Percentiles rank a stretch among this genome's conserved stretches.
These are phyloP conservation scores for Pongo pygmaeus DNA, from an alignment of 2,113 vertebrate species.

Conservation along the genomic window DNA sequence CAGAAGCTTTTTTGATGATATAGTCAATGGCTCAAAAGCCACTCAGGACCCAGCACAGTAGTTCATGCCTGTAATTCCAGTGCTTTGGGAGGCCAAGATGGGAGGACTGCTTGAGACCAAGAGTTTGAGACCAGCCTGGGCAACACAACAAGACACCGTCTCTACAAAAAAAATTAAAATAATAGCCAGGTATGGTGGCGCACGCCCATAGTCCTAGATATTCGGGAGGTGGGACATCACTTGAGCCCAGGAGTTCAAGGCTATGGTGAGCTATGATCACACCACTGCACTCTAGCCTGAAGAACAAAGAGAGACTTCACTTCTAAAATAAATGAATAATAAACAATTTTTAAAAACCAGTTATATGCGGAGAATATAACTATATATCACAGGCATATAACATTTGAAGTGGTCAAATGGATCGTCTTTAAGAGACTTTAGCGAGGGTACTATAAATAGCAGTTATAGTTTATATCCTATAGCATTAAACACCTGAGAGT, in stretches of 20 bases:
- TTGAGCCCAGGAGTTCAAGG: neutral
- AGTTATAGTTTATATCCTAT: neutral
- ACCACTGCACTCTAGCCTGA: neutral
- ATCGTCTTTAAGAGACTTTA: neutral
- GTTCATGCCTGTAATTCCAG: neutral
- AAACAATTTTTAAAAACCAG: neutral
- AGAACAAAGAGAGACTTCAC: neutral
- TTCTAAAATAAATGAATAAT: neutral
- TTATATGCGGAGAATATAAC: slow-evolving; percentile 23
- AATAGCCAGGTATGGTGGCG: neutral
- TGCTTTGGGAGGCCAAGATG: neutral
- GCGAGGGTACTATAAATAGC: neutral
- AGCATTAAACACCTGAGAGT: neutral
- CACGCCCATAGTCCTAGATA: neutral
- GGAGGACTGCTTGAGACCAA: neutral
- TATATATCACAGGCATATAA: neutral
- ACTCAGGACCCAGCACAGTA: neutral
- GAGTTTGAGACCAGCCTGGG: neutral
- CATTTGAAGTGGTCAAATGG: slow-evolving; percentile 6
- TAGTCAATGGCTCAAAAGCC: slow-evolving; percentile 1
- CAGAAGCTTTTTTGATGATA: slow-evolving; percentile 38
- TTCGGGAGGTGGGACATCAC: neutral
- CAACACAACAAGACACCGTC: neutral
- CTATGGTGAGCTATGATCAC: neutral
- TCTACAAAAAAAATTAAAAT: neutral